A percentile compares a stretch with the other conserved stretches of the same genome.
Conservation (phyloP, 30 jellyfish, hydroid and myxozoan genomes). For the Aurelia aurita complex sp. Pacific region DNA sequence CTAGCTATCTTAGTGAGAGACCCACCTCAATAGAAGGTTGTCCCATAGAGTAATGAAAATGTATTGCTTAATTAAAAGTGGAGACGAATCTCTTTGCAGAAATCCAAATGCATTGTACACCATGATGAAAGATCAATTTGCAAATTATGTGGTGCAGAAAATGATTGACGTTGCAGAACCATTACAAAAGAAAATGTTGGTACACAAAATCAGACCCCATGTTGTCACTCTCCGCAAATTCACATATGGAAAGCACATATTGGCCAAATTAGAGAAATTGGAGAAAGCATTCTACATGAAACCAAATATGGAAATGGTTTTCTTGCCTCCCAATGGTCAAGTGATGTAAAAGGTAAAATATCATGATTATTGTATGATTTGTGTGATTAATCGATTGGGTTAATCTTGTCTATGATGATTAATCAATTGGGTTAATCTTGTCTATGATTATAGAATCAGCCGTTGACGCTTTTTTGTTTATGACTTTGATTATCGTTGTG, state of each 20-base stretch:
- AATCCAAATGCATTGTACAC: conserved; percentile 84
- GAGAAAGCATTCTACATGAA: conserved; percentile 92
- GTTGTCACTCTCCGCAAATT: conserved; percentile 90
- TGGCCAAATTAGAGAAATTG: conserved; percentile 93
- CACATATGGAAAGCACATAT: conserved; percentile 97
- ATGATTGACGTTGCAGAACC: conserved; percentile 98
- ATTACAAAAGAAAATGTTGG: conserved; percentile 79
- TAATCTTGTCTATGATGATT: too few relatives aligned
- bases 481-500: too few relatives aligned
- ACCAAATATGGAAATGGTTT: conserved; percentile 89
- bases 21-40: too few relatives aligned
- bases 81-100: conserved; percentile 16
- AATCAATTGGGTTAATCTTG: background rate
- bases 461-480: too few relatives aligned
- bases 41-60: too few relatives aligned
- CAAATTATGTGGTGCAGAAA: conserved; percentile 97
- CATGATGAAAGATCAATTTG: conserved; percentile 99
- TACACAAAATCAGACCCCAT: conserved; percentile 93
- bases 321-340: conserved; percentile 84
- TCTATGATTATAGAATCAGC: background rate
- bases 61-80: too few relatives aligned
- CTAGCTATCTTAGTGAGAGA: too few relatives aligned
- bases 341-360: conserved; percentile 33
- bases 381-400: background rate
- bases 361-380: background rate